Evolutionary conservation across 2,888 invertebrate species (phyloP).

Genomic region (Cyaniris semiargus): DNA sequence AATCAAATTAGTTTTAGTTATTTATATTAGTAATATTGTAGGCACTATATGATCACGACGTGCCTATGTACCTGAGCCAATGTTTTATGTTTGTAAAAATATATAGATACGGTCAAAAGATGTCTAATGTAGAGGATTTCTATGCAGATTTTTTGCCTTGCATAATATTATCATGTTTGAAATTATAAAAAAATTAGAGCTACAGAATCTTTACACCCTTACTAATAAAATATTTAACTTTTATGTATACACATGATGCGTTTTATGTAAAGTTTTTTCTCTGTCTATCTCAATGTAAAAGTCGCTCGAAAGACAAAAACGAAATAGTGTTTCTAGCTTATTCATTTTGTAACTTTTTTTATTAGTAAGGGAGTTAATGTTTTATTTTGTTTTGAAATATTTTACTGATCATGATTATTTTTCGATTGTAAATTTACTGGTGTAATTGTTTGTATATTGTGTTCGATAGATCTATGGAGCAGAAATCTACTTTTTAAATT

Average conservation of each 20-base stretch:
- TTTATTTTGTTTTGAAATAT: background rate
- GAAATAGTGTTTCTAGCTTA: too few relatives aligned
- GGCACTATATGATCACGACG: background rate
- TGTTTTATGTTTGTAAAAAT: background rate
- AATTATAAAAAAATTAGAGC: background rate
- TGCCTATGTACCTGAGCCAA: background rate
- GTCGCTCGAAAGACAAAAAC: too few relatives aligned
- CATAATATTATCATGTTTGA: background rate
- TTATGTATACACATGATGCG: too few relatives aligned
- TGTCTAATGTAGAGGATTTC: background rate
- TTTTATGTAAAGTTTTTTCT: too few relatives aligned
- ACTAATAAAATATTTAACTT: background rate
- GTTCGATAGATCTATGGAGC: background rate
- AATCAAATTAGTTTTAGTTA: slow-evolving; percentile 5
- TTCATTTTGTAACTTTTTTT: too few relatives aligned
- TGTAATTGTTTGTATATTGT: background rate
- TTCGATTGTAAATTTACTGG: background rate
- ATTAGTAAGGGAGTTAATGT: background rate
- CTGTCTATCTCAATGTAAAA: too few relatives aligned
- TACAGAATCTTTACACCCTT: background rate
- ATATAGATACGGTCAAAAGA: background rate
- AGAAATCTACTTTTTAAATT: background rate
- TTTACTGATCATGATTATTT: background rate
- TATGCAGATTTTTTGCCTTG: background rate
- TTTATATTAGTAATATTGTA: background rate